Base-by-base conservation (phyloP, 2,888 invertebrate genomes). In the Hirtodrosophila histrioides region DNA sequence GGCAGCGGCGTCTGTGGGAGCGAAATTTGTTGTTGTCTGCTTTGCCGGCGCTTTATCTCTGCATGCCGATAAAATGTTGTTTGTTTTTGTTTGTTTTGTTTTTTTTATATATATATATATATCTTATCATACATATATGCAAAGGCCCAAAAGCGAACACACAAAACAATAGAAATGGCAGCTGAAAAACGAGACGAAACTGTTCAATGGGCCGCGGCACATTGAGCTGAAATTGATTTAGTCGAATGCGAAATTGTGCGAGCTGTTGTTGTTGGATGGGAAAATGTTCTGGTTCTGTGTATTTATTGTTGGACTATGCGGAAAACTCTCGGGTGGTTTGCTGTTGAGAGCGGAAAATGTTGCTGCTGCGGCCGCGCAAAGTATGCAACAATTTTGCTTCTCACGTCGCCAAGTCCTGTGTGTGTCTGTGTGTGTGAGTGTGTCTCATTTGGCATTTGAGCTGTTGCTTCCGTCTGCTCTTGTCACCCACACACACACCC, bases 301-400 rank as follows among this genome's bases (percentile, higher is more conserved):
- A 40, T 27, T 53, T 48, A 43, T 65, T 70, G 50, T 37, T 68
- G 11, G 17, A 17, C 17, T 17, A 17, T 51, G 57, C 5, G 39
- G 53, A 57, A 74, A 75, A 61, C 70, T 56, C 48, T 50, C 35
- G 24, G 50, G 35, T 43, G 45, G 46, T 53, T 53, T 11, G 50
- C 50, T 57, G 58, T 44, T 50, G 65, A 64, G 70, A 75, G 75
- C 81, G 73, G n/a, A 49, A 63, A 64, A 62, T 67, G 61, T 63
- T 66, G 65, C 54, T 75, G 67, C 64, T 70, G 68, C 72, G 71
- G 37, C 70, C 71, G 69, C 76, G 72, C 83, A 88, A 83, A 83
- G 86, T 86, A 84, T 88, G 86, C 84, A 88, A 86, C 75, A 86
- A 56, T 70, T 77, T 78, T 66, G 64, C 87, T 84, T 68, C 77